Conservation (phyloP, 37 sponge, comb jelly and placozoan genomes). For the Spongilla lacustris region DNA sequence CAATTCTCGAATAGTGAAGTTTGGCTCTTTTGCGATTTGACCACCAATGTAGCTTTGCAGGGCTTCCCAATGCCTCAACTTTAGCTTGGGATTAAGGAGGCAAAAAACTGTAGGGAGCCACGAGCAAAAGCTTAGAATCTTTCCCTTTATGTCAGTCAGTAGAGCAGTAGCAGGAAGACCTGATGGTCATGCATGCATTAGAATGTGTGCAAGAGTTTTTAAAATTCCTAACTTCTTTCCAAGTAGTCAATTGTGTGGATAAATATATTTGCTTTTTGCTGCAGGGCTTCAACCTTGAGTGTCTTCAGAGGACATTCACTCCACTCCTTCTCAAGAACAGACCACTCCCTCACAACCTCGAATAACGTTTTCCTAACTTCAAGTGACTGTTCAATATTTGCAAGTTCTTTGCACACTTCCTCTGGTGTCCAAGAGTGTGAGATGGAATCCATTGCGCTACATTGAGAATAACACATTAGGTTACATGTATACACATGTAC, state of each 20-base stretch:
- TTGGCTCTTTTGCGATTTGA: not conserved
- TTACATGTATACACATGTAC: not conserved
- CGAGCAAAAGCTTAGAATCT: constrained; percentile 37
- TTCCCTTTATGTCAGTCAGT: constrained; percentile 11
- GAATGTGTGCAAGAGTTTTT: not conserved
- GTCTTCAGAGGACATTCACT: constrained; percentile 11
- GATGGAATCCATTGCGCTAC: not conserved
- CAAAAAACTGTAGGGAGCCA: constrained; percentile 52
- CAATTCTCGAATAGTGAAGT: constrained; percentile 11
- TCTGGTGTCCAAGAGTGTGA: constrained; percentile 40
- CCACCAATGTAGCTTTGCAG: constrained; percentile 22
- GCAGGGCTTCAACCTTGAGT: constrained; percentile 38
- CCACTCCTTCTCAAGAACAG: constrained; percentile 25
- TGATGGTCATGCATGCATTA: not conserved
- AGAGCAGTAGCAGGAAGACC: constrained; percentile 54
- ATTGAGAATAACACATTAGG: too few relatives aligned
- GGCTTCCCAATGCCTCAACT: constrained; percentile 52
- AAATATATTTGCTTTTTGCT: constrained; percentile 48
- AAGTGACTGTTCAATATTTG: constrained; percentile 8
- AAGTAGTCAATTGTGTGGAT: constrained; percentile 46
- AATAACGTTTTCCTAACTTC: constrained; percentile 40
- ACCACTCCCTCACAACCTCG: constrained; percentile 39
- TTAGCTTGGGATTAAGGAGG: constrained; percentile 53
- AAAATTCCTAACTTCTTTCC: constrained; percentile 43
- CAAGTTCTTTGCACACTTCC: constrained; percentile 32